These are phyloP conservation scores for Psittacula echo DNA, from an alignment of 2,797 vertebrate genomes.

Conservation along the genomic window DNA sequence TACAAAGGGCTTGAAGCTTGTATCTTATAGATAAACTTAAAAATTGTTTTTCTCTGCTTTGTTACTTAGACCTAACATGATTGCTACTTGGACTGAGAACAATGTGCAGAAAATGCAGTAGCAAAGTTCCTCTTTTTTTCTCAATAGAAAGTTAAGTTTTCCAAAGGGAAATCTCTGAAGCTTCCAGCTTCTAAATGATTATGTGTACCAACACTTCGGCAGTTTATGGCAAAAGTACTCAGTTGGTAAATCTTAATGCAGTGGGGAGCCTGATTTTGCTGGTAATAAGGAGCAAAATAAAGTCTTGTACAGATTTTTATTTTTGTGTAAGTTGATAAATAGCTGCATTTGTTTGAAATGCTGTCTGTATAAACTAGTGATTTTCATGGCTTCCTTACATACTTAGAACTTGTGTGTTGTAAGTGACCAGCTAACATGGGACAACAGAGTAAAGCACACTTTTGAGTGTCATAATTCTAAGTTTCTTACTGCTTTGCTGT, in stretches of 20 bases:
- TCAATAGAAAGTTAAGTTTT: neutral
- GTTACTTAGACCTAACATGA: neutral
- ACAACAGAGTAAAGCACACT: neutral
- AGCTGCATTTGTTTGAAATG: neutral
- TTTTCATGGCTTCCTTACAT: neutral
- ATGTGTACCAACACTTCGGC: fast-evolving
- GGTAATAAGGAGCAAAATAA: neutral
- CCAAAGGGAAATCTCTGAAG: neutral
- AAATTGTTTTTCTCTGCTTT: neutral
- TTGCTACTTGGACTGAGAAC: neutral
- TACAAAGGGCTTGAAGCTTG: neutral
- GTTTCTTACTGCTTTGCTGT: neutral
- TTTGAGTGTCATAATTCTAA: fast-evolving
- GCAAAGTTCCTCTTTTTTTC: neutral
- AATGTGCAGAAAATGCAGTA: neutral
- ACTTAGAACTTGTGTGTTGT: neutral
- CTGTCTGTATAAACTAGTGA: neutral
- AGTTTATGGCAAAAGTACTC: neutral
- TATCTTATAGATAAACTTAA: neutral
- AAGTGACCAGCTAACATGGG: fast-evolving
- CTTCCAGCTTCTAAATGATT: neutral
- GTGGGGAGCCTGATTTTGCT: neutral
- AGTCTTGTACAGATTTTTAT: neutral
- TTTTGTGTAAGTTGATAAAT: neutral
- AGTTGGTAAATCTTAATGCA: neutral